Base-by-base conservation (phyloP, 2,888 invertebrate genomes). In the Podotricha telesiphe region DNA sequence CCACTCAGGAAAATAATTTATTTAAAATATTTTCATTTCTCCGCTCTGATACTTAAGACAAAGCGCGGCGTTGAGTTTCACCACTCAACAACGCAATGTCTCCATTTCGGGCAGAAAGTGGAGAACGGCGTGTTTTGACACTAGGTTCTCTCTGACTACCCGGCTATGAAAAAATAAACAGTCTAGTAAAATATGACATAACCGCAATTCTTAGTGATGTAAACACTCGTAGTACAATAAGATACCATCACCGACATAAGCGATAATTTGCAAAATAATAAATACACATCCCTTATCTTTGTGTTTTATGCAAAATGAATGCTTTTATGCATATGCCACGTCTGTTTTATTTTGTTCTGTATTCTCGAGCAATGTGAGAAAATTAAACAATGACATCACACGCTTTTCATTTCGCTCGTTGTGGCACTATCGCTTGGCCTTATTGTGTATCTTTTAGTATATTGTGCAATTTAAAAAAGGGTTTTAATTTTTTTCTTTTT, bases 341-440 rank as follows among this genome's bases (percentile, higher is more conserved):
- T 64, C 53, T 64, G 40, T 47, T 51, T 64, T 28, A 64, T 64
- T 42, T 53, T 51, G 42, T n/a, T 53, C 50, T 51, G 64, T 64
- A 2, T 28, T 40, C 45, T 59, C 50, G 56, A 63, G 62, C 63
- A 37, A 64, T 62, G 55, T 67, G 69, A 62, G 62, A 50, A 50
- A 48, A 69, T 69, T 65, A 66, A 62, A 69, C 69, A 63, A 63
- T 48, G 55, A 62, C 68, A 51, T 61, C 40, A 17, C 47, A 48
- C 53, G 59, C 65, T 65, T 62, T 65, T 69, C 69, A 69, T 69
- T 66, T 62, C 47, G 53, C 59, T 10, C 51, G 65, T 51, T 65
- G 47, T 55, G 58, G 34, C 34, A 37, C 58, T 50, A 59, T 58
- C 51, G 47, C 63, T 40, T 63, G 34, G 17, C 48, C 34, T 45